Evolutionary conservation across 2,797 vertebrate species (phyloP), one percentile per base, ranked within the genome.

Genomic region (Anolis apletophallus): DNA sequence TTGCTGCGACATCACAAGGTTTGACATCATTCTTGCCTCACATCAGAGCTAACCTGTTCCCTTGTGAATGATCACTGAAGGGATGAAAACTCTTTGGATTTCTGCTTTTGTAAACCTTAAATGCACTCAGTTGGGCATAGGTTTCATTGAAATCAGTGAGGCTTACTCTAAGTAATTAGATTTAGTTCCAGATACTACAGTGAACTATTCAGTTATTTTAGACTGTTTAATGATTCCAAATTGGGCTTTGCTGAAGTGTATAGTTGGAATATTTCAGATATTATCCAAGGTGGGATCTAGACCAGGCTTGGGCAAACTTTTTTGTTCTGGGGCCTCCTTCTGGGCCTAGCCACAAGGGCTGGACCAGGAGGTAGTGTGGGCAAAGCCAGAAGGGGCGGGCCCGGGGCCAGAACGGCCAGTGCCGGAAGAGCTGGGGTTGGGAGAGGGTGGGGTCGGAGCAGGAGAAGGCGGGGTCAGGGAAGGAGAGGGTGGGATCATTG

Each of bases 21-120:
- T n/a, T n/a, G n/a, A n/a, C n/a, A n/a, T n/a, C 36, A 9, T 0
- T 0, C 1, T 26, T 64, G 57, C 32, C 26, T 50, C 80, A 21
- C 21, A 59, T 59, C 68, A 80, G 80, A 55, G 61, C 36, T 80
- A 73, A 79, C 80, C n/a, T 73, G 71, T 32, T 67, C 34, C 3
- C 19, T 61, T 40, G n/a, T 4, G 36, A 46, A 32, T 23, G 67
- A 0, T 1, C 36, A 55, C 32, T 77, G 74, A 54, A 77, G 13
- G 50, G 32, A 78, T 67, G 32, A 57, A 55, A 77, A 26, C 52
- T 57, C n/a, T n/a, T 7, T 16, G 2, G 19, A n/a, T 32, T 64
- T 40, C 0, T 78, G 74, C 46, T 55, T 55, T 54, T 71, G n/a
- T 54, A 34, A 46, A 55, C 54, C 55, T 23, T 14, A 55, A 57